Evolutionary conservation across 92 coral and sea anemone genomes (phyloP), one percentile per base, ranked within the genome.

Genomic region (Phenganax stokvisi): DNA sequence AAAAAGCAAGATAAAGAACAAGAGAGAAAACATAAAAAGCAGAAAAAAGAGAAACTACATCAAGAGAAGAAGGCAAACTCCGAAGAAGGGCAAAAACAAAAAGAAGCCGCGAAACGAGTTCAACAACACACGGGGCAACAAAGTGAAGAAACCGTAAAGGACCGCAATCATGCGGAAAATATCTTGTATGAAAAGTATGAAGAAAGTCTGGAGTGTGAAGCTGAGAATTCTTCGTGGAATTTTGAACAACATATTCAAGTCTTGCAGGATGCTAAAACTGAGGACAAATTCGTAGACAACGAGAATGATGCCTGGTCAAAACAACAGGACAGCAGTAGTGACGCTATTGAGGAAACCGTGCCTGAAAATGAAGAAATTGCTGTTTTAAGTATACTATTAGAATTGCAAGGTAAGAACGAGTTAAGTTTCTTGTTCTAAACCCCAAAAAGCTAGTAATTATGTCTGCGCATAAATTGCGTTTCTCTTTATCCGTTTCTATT

Each of bases 231-330:
- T 6, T 12, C 64, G 8, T 72, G 78, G 78, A 81, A 71, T n/a
- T 79, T 79, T 62, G 83, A 79, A 54, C 61, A 81, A 54, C 76
- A 81, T 53, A 37, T 81, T 53, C 37, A 53, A 6, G 70, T 25
- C 6, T 52, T 67, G 53, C 25, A 29, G 12, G 28, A 25, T 20
- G 76, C 55, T 12, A 16, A 64, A 1, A 51, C 62, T 9, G 77
- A 16, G 57, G 67, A 54, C 15, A 61, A 56, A 7, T 28, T 60
- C 54, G 17, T 58, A 51, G 83, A 81, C 25, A 76, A 44, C 70
- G 51, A 56, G 9, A 51, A 10, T 64, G 72, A 79, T 61, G 65
- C 57, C 71, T 66, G 61, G 61, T 17, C 27, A 80, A 56, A 16
- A 74, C 31, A 20, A 52, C 71, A 44, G 12, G 53, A 85, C 29